Evolutionary conservation across 1,140 invertebrate genomes (phyloP).

Genomic region (Oedothorax gibbosus): DNA sequence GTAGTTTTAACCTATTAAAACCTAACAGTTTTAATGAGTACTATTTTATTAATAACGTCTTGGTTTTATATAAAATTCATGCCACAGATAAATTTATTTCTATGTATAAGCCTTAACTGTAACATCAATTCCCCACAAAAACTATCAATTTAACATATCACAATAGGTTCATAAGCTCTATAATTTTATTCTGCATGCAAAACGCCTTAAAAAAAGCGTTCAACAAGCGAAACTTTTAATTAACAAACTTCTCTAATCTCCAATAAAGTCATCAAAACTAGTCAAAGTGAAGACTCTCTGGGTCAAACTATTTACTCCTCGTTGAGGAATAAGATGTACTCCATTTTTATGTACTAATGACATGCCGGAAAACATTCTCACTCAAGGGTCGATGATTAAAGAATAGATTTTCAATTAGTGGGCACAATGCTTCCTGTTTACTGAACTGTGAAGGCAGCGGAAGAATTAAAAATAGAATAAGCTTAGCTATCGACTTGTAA

Average conservation of each 20-base stretch:
- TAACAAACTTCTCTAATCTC: background rate
- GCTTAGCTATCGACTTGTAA: background rate
- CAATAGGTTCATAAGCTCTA: too few species aligned
- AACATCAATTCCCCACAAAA: too few species aligned
- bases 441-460: constrained; percentile 17
- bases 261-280: background rate
- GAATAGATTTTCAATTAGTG: constrained; percentile 51
- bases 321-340: background rate
- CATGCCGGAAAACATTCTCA: constrained; percentile 23
- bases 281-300: too few species aligned
- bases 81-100: too few species aligned
- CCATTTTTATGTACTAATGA: constrained; percentile 48
- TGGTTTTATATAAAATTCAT: too few species aligned
- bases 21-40: too few species aligned
- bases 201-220: too few species aligned
- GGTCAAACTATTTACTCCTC: constrained; percentile 5
- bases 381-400: constrained; percentile 17
- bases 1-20: too few species aligned
- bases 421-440: constrained; percentile 27
- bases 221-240: background rate
- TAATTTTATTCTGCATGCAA: too few species aligned
- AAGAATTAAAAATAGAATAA: constrained; percentile 10
- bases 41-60: too few species aligned
- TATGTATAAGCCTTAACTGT: too few species aligned
- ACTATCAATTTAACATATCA: too few species aligned